Base-by-base conservation (phyloP, 2,113 vertebrate species). In the Chionis minor region DNA sequence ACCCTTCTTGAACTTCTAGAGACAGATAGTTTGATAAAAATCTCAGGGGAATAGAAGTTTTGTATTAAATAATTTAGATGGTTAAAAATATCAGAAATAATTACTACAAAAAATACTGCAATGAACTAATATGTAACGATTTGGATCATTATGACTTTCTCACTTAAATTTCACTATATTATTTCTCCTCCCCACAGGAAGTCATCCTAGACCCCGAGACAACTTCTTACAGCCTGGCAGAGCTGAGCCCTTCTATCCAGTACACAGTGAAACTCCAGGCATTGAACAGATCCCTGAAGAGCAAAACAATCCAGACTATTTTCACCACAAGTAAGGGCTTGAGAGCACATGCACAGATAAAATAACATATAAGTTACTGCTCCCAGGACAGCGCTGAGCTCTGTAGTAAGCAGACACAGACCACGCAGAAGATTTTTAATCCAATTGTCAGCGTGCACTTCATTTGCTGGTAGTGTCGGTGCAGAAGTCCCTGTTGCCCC, bases 241-340 rank as follows among this genome's bases (percentile, higher is more conserved):
- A 98, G 51, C 98, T 99, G 75, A 99, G 96, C 27, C 98, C 99
- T 33, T 99, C 99, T 86, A 99, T 99, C 0, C 98, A 98, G 72
- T 99, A 99, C 91, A 98, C 97, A 0, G 99, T 98, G 79, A 98
- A 94, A 90, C 98, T 99, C 73, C 99, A 99, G 97, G 99, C 99
- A 2, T 90, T 99, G 54, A 98, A 97, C 2, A 98, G 98, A 10
- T 97, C 98, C 15, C 97, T 99, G 96, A 99, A 98, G 81, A 99
- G 99, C 98, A 98, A 98, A 91, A 91, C 96, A 2, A 98, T 99
- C 96, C 98, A 98, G 62, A 98, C 98, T 2, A 17, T 97, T 84
- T 99, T 99, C 97, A 99, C 98, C 90, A 99, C 99, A 97, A 99
- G 99, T 99, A 98, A 98, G 99, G 79, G 35, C 51, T 14, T 69